These are phyloP conservation scores for Gallinago nigripennis DNA, from an alignment of 2,797 vertebrate species.

Conservation along the genomic window DNA sequence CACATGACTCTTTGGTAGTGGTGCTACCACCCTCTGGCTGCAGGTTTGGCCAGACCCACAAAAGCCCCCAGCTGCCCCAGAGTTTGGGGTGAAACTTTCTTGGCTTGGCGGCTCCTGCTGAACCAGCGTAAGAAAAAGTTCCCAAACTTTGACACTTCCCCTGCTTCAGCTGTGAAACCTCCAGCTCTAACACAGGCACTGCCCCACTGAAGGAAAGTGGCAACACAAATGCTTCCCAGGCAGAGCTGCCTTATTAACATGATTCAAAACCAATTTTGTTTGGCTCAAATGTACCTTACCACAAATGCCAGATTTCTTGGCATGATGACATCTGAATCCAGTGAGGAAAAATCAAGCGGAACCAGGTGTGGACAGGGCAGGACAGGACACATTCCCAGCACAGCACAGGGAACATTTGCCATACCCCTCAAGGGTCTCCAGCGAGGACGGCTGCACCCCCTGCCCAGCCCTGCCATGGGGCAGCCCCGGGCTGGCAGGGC, in stretches of 20 bases:
- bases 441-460: neutral
- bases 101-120: neutral
- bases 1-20: accelerated
- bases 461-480: accelerated
- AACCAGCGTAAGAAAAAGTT: neutral
- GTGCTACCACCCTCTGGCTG: neutral
- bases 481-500: neutral
- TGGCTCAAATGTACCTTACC: neutral
- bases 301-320: neutral
- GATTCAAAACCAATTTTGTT: neutral
- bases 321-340: neutral
- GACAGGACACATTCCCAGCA: neutral
- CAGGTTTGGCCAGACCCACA: neutral
- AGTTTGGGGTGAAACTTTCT: neutral
- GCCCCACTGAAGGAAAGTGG: neutral
- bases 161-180: neutral
- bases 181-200: neutral
- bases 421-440: neutral
- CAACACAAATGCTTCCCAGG: neutral
- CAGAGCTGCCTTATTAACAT: neutral
- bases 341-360: neutral
- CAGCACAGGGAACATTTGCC: neutral
- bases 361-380: neutral
- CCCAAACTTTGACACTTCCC: neutral
- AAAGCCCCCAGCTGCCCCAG: neutral